Conservation (phyloP, 2,888 invertebrate species). For the Drosophila flavopinicola region DNA sequence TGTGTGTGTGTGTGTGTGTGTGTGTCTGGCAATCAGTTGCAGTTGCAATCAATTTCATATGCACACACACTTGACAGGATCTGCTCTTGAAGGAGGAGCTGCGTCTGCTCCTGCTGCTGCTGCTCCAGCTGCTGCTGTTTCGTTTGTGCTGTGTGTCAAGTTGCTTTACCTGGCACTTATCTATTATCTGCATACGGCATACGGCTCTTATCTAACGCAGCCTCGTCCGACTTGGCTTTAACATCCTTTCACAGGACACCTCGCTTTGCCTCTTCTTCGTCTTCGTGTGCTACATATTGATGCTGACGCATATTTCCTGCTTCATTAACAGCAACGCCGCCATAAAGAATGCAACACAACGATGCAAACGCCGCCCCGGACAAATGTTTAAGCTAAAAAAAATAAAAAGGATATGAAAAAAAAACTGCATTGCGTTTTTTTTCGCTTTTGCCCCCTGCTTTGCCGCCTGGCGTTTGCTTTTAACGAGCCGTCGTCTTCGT, state of each 20-base stretch:
- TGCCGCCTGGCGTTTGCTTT: conserved; percentile 60
- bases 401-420: conserved; percentile 5
- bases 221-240: conserved; percentile 22
- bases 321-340: conserved; percentile 68
- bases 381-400: conserved; percentile 36
- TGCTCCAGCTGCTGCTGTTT: background rate
- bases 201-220: conserved; percentile 47
- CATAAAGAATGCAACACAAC: conserved; percentile 67
- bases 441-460: background rate
- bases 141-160: conserved; percentile 26
- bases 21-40: conserved; percentile 20
- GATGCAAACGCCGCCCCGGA: conserved; percentile 25
- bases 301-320: conserved; percentile 77
- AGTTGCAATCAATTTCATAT: conserved; percentile 50
- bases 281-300: conserved; percentile 54
- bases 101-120: background rate
- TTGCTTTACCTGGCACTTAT: conserved; percentile 37
- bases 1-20: background rate
- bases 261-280: background rate
- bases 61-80: conserved; percentile 23
- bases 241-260: conserved; percentile 12
- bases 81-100: background rate
- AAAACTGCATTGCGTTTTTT: conserved; percentile 52
- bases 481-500: conserved; percentile 60
- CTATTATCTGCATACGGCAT: conserved; percentile 54